Evolutionary conservation across 2,113 vertebrate species (phyloP).

Genomic region (Pandion haliaetus): DNA sequence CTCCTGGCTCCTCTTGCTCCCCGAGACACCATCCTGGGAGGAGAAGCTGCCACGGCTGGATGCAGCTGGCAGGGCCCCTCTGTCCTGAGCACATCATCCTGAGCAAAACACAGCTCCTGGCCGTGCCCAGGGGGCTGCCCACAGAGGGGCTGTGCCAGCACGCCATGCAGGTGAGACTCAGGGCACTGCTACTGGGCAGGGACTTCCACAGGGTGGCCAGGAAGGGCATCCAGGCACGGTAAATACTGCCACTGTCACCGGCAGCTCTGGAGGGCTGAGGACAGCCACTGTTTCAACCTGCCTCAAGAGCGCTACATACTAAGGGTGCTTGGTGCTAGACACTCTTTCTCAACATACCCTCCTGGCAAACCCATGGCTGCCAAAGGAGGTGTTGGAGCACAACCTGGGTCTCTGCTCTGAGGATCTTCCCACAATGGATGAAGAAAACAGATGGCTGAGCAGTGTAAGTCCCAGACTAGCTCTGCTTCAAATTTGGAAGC

Average conservation of each 20-base stretch:
- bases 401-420: background rate
- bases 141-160: background rate
- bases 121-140: rapidly evolving
- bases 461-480: background rate
- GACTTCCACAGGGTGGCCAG: background rate
- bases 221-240: rapidly evolving
- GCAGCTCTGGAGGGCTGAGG: background rate
- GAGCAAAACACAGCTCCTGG: background rate
- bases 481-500: background rate
- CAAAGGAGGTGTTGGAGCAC: background rate
- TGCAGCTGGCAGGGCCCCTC: background rate
- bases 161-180: background rate
- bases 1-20: background rate
- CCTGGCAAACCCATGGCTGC: background rate
- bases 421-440: background rate
- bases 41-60: background rate
- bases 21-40: background rate
- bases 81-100: background rate
- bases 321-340: background rate
- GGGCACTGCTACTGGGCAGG: background rate
- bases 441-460: background rate
- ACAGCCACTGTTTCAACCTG: background rate
- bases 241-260: background rate
- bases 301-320: background rate
- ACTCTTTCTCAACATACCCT: background rate